Conservation (phyloP, 1,140 invertebrate genomes). For the Portunus trituberculatus region DNA sequence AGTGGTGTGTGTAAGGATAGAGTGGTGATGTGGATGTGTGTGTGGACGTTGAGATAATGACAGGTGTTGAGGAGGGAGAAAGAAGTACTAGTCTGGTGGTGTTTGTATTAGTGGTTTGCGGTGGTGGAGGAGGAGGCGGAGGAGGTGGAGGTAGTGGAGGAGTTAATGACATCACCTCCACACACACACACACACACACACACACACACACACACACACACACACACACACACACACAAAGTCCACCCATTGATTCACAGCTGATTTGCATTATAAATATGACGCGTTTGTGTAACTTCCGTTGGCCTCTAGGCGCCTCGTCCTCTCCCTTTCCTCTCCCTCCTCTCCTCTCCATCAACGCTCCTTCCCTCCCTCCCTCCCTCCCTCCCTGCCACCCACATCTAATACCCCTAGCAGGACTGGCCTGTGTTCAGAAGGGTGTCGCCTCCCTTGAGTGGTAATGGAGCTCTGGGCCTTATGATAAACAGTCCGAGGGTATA, state of each 20-base stretch:
- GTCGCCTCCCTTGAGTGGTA: constrained; percentile 14
- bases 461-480: constrained; percentile 41
- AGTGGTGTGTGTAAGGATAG: too few species aligned
- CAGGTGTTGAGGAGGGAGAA: too few species aligned
- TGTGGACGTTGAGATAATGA: too few species aligned
- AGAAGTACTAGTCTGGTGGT: too few species aligned
- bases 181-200: background rate
- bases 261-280: constrained; percentile 75
- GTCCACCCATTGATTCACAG: constrained; percentile 67
- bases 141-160: background rate
- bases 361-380: constrained; percentile 28
- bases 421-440: constrained; percentile 27
- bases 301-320: background rate
- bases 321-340: constrained; percentile 40
- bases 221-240: background rate
- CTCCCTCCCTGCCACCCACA: background rate
- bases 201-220: constrained; percentile 45
- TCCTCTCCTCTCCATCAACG: background rate
- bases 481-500: constrained; percentile 51
- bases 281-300: constrained; percentile 70
- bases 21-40: too few species aligned
- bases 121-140: too few species aligned
- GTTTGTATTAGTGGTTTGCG: too few species aligned
- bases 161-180: background rate
- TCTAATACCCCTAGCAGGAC: constrained; percentile 24